Evolutionary conservation across 2,888 invertebrate species (phyloP), one percentile per base, ranked within the genome.

Genomic region (Chirona hameri): DNA sequence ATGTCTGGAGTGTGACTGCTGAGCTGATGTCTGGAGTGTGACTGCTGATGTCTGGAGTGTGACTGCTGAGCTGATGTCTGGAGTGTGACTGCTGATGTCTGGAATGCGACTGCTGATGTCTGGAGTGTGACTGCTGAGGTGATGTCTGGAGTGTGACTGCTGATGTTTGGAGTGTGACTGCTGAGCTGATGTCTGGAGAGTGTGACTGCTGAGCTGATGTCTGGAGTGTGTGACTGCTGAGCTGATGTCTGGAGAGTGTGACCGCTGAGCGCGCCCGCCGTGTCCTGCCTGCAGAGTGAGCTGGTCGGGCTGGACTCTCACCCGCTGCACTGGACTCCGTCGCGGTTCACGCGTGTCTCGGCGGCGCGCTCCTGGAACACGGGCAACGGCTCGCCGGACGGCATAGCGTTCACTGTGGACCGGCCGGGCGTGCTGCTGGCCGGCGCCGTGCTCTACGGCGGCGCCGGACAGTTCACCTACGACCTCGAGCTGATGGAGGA

Each of bases 371-470:
- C 95, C 0, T 99, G 99, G 99, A 98, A 98, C 88, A 97, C 98
- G 0, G 97, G 98, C 7, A 97, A 96, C 88, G 98, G 98, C 55
- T 96, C 96, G 18, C 96, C 98, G 0, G 99, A 99, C 89, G 98
- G 98, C 0, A 94, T 99, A 86, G 95, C 95, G 86, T 97, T 98
- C 87, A 93, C 94, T 60, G 97, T 98, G 18, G 98, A 99, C 89
- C 91, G 94, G 31, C 91, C 94, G 0, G 98, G 98, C 3, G 92
- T 98, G 81, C 92, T 94, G 46, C 91, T 99, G 72, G 94, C 94
- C 52, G 99, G 98, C 0, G 94, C 94, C 7, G 94, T 94, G 86
- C 93, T 98, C 55, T 99, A 95, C 88, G 95, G 95, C 0, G 98
- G 98, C 0, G 92, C 93, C 4, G 96, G 95, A 0, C 93, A 91